phyloP scores from a whole-genome alignment of 2,113 vertebrate species.

The Varanus salvator region DNA sequence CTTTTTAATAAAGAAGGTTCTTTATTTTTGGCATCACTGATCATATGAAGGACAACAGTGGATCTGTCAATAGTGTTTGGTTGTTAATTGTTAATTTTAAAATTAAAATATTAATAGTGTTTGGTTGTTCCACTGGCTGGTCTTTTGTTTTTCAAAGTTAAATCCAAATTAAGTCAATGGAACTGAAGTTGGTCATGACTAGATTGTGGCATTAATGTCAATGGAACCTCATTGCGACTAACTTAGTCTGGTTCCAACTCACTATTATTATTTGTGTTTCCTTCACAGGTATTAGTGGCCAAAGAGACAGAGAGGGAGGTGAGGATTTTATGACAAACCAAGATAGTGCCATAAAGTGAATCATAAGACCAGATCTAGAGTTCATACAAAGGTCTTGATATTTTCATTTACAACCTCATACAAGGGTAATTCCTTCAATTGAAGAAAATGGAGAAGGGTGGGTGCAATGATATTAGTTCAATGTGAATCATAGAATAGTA shows the following conservation, averaged over 20 bases:
- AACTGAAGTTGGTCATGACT: not conserved
- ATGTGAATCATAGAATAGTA: not conserved
- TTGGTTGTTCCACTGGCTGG: too few relatives aligned
- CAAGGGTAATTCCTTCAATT: not conserved
- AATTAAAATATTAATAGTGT: too few relatives aligned
- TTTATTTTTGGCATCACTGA: conserved; percentile 15
- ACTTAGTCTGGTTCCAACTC: not conserved
- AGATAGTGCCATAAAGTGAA: not conserved
- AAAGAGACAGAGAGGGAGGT: not conserved
- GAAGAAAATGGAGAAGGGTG: too few relatives aligned
- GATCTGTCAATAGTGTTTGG: not conserved
- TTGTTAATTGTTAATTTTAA: not conserved
- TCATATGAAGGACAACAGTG: not conserved
- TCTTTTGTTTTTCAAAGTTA: not conserved
- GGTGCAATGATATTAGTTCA: not conserved
- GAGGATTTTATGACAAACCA: not conserved
- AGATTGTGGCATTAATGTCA: not conserved
- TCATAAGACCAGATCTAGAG: not conserved
- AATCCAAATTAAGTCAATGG: not conserved
- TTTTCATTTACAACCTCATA: not conserved
- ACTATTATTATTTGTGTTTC: not conserved
- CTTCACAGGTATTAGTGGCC: not conserved
- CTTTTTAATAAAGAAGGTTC: conserved; percentile 5
- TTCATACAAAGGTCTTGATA: not conserved
- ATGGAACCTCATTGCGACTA: not conserved